Percentiles rank a stretch among this genome's conserved stretches.
Evolutionary conservation across 2,113 vertebrate genomes (phyloP).

Genomic region (Sinocyclocheilus rhinocerous): DNA sequence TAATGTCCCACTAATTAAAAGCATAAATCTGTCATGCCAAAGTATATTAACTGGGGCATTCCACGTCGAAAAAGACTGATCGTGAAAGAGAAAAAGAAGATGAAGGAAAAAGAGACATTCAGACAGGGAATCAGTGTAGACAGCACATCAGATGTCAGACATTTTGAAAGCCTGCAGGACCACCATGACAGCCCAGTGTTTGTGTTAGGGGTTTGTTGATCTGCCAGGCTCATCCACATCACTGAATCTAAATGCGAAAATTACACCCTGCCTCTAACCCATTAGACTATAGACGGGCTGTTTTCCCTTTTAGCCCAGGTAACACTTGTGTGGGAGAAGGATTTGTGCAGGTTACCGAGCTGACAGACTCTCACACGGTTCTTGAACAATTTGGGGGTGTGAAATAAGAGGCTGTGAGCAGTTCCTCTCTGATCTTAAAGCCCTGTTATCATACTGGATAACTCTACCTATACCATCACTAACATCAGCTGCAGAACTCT

Average conservation of each 20-base stretch:
- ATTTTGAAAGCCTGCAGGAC: conserved; percentile 9
- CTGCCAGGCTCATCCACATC: conserved; percentile 44
- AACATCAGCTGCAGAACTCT: not conserved
- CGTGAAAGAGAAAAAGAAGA: not conserved
- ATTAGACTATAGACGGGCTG: conserved; percentile 45
- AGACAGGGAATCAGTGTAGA: not conserved
- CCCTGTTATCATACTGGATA: not conserved
- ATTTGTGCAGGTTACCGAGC: conserved; percentile 16
- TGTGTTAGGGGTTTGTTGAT: conserved; percentile 49
- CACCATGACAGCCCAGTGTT: conserved; percentile 5
- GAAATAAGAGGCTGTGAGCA: conserved; percentile 15
- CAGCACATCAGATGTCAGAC: conserved; percentile 32
- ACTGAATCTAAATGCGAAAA: conserved; percentile 49
- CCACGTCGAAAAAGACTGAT: conserved; percentile 4
- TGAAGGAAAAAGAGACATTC: not conserved
- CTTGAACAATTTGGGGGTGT: conserved; percentile 26
- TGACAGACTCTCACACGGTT: conserved; percentile 39
- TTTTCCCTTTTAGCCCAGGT: conserved; percentile 44
- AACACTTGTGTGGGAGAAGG: conserved; percentile 19
- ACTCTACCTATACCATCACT: not conserved
- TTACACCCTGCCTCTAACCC: conserved; percentile 42
- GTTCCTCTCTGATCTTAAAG: conserved; percentile 11
- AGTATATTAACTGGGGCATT: conserved; percentile 58
- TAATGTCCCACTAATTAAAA: conserved; percentile 59
- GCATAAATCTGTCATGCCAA: conserved; percentile 54